A percentile compares a stretch with the other conserved stretches of the same genome.
phyloP scores from a whole-genome alignment of 2,113 vertebrate species.

The Chamaea fasciata region DNA sequence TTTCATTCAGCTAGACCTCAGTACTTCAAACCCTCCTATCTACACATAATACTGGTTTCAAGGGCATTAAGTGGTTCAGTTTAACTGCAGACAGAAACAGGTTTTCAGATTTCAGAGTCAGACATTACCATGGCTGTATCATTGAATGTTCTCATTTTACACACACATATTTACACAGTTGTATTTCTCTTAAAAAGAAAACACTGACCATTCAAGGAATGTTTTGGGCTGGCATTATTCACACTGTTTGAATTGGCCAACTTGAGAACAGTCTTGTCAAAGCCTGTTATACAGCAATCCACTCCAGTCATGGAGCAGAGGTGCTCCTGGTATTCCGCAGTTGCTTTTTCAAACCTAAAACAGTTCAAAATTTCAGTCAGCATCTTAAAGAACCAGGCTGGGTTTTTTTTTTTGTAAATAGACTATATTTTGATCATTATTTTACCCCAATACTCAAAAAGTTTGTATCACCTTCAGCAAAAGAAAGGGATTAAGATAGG shows the following conservation, averaged over 20 bases:
- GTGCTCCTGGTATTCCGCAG: conserved; percentile 93
- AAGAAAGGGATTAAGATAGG: neutral
- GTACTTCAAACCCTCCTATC: neutral
- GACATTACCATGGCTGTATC: neutral
- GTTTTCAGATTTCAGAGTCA: neutral
- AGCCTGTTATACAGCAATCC: conserved; percentile 88
- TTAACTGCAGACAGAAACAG: neutral
- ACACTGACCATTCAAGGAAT: conserved; percentile 83
- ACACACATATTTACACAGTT: neutral
- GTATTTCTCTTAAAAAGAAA: neutral
- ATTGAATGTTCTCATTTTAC: accelerated
- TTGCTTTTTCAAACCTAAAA: conserved; percentile 93
- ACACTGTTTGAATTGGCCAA: conserved; percentile 76
- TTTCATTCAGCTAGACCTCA: neutral
- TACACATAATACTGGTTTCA: neutral
- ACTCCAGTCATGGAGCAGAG: conserved; percentile 89
- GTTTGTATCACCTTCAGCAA: neutral
- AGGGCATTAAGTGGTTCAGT: neutral
- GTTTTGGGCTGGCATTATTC: conserved; percentile 90
- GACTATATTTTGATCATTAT: neutral
- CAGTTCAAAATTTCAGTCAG: neutral
- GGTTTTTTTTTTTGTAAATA: neutral
- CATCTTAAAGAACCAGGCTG: neutral
- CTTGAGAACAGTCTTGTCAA: conserved; percentile 83
- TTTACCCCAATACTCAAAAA: neutral